Conservation (phyloP, 2,113 vertebrate genomes). For the Hucho hucho region DNA sequence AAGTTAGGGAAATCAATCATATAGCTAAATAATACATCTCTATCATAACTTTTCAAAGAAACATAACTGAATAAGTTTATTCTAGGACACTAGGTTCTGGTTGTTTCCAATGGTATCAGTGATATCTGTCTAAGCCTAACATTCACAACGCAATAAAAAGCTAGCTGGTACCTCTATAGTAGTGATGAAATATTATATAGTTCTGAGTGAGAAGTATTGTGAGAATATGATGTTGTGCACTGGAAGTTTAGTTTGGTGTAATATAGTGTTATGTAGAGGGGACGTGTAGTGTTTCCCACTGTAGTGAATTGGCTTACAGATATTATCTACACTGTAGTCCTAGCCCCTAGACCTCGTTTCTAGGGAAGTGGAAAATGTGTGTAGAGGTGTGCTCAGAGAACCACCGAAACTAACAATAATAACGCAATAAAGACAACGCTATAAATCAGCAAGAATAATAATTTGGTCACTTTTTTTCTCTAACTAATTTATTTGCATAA, state of each 20-base stretch:
- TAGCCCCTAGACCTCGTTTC: slow-evolving; percentile 33
- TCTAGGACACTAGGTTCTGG: slow-evolving; percentile 1
- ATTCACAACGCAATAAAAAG: slow-evolving; percentile 3
- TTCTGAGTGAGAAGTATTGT: neutral
- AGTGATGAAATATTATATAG: neutral
- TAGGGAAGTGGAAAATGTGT: slow-evolving; percentile 32
- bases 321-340: slow-evolving; percentile 11
- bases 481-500: slow-evolving; percentile 81
- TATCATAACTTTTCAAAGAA: slow-evolving; percentile 25
- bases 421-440: slow-evolving; percentile 23
- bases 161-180: neutral
- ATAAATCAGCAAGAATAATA: slow-evolving; percentile 53
- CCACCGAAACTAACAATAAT: slow-evolving; percentile 38
- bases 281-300: slow-evolving; percentile 13
- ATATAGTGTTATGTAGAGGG: slow-evolving; percentile 14
- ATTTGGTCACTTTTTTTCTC: slow-evolving; percentile 70
- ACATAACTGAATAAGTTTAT: slow-evolving; percentile 35
- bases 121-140: slow-evolving; percentile 23
- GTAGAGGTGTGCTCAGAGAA: slow-evolving; percentile 14
- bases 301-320: neutral
- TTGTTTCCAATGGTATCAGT: neutral
- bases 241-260: slow-evolving; percentile 17
- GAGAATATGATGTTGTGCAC: slow-evolving; percentile 34
- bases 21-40: slow-evolving; percentile 51
- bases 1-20: slow-evolving; percentile 24